Percentiles rank a stretch among this genome's conserved stretches.
phyloP scores from a whole-genome alignment of 2,113 vertebrate species.

The Bubalus kerabau region DNA sequence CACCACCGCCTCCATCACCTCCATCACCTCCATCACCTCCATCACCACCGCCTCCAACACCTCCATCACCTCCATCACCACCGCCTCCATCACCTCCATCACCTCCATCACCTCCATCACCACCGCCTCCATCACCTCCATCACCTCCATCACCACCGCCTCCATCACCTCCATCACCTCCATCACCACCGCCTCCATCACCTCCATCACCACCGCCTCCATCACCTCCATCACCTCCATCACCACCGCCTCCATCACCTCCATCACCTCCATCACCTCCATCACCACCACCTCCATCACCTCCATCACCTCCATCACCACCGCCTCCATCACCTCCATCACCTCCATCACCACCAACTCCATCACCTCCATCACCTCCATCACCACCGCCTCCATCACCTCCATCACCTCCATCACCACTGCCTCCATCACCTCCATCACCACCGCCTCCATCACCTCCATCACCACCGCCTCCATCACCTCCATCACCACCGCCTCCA shows the following conservation, averaged over 20 bases:
- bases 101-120: too few species aligned
- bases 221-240: rapidly evolving
- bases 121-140: rapidly evolving
- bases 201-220: rapidly evolving
- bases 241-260: rapidly evolving
- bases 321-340: rapidly evolving
- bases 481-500: not conserved
- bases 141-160: rapidly evolving
- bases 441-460: rapidly evolving
- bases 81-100: not conserved
- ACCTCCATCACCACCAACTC: too few species aligned
- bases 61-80: rapidly evolving
- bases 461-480: rapidly evolving
- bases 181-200: too few species aligned
- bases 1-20: rapidly evolving
- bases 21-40: rapidly evolving
- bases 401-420: rapidly evolving
- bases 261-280: too few species aligned
- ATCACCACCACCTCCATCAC: too few species aligned
- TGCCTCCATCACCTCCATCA: rapidly evolving
- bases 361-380: too few species aligned
- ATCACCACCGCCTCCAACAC: not conserved
- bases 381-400: not conserved
- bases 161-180: rapidly evolving
- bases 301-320: too few species aligned